Base-by-base conservation (phyloP, 2,888 invertebrate species). In the Aspidapion aeneum region DNA sequence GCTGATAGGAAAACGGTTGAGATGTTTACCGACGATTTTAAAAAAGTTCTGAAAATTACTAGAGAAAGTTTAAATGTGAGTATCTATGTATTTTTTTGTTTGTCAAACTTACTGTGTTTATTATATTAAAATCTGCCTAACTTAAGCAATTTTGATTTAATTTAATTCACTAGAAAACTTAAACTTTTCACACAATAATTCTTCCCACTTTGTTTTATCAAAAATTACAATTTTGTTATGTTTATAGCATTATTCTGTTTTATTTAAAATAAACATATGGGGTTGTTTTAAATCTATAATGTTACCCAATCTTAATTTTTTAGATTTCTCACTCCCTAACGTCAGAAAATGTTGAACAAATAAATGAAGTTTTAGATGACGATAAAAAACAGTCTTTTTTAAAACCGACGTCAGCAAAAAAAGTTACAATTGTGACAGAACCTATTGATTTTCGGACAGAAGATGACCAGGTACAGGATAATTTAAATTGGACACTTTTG, bases 11-110 rank as follows among this genome's bases (percentile, higher is more conserved):
- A 68, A 61, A 74, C 74, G 0, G 69, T 73, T 49, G 69, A 71
- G 16, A 64, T 66, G 48, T 78, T 78, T 63, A 75, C 75, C 1
- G 69, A 72, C 7, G 71, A 75, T 54, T 77, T 72, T 61, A 75
- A 75, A 59, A 66, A 65, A 35, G 71, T 72, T 9, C 73, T 77
- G 63, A 22, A 59, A 12, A 66, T 66, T n/a, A 57, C 72, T 12
- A 66, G 75, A 57, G 54, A 69, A 50, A 71, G 72, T 64, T 61
- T 70, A 60, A 62, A 70, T 18, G 75, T 75, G 70, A 64, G 66
- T 54, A n/a, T n/a, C n/a, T n/a, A n/a, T n/a, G n/a, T n/a, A n/a
- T n/a, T n/a, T n/a, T n/a, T n/a, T n/a, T n/a, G n/a, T n/a, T n/a
- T n/a, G n/a, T n/a, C n/a, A n/a, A n/a, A n/a, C n/a, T n/a, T n/a